Base-by-base conservation (phyloP, 2,113 vertebrate species). In the Narcine bancroftii region DNA sequence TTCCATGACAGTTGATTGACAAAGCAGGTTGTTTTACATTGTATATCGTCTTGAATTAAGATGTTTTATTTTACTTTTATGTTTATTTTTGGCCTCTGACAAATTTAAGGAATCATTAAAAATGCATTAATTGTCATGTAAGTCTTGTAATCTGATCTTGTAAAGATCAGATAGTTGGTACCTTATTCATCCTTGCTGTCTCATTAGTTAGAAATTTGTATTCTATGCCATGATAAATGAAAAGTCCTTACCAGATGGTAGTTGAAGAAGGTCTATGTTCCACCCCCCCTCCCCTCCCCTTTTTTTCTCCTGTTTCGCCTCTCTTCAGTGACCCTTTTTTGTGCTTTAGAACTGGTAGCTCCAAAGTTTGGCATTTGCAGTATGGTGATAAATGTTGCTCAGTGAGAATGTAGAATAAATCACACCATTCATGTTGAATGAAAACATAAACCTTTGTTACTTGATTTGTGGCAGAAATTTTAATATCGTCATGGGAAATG, bases 321-420 rank as follows among this genome's bases (percentile, higher is more conserved):
- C 65, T 91, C 63, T 71, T 91, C 89, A 91, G 89, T 91, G 89
- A 91, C 47, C 65, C 63, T 69, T 91, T 69, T 91, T 65, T 65
- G 29, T 91, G 63, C 39, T 42, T 42, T 91, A 91, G 89, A 47
- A 91, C 65, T 91, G 89, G 89, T 71, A 89, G 63, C 63, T 69
- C 89, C 47, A 69, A 65, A 69, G 39, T 71, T 39, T 69, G 63
- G 65, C 71, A 91, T 69, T 42, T 91, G 63, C 89, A 69, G 63
- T 65, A 39, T 69, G 33, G 39, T 91, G 89, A 91, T 71, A 45
- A 91, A 91, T 91, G 89, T 91, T 91, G 63, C 26, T 45, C 63
- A 65, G 65, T 91, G 89, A 91, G 89, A 47, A 47, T 91, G 89
- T 91, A 69, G 65, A 69, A 69, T 91, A 63, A 45, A 66, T 66